Base-by-base conservation (phyloP, 1,140 invertebrate genomes). In the Whitmania pigra region DNA sequence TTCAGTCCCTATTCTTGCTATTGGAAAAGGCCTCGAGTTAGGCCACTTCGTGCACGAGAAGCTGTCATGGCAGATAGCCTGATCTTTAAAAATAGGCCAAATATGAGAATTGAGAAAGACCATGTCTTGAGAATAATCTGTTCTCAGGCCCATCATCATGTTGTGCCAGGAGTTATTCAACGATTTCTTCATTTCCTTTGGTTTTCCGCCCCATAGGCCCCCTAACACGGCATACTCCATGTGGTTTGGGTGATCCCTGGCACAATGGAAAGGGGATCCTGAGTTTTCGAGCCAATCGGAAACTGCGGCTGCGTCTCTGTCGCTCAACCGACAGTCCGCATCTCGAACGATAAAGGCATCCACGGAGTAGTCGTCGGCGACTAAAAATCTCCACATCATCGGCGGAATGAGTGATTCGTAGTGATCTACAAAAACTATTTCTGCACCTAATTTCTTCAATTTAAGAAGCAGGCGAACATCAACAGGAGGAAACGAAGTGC, bases 301-400 rank as follows among this genome's bases (percentile, higher is more conserved):
- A 0, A 81, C 77, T 20, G 78, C 79, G 13, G 72, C 77, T 5
- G 75, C 74, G 73, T 81, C 80, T 55, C 80, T 68, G 11, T 71
- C n/a, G 0, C 71, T 71, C 3, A 78, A 67, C 7, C 72, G 31
- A 54, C 75, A 77, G 71, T 80, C 79, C 5, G 77, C 22, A 73
- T 81, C 80, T 31, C 80, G 69, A 15, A 77, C 74, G 25, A 79
- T 54, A 71, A 80, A 80, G 53, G 77, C 63, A 25, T 78, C 74
- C 20, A 81, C 79, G 2, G 74, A 72, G 6, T 77, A 75, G 67
- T 81, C 80, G 15, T 73, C 78, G 60, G 79, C 72, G 3, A 75
- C 73, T 6, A 81, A 66, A 71, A 78, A 80, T 49, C 78, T 76
- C 79, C 78, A 80, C 54, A 57, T 54, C 22, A 57, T 57, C 5